Evolutionary conservation across 1,140 invertebrate species (phyloP).

Genomic region (Mesaphorura yosii): DNA sequence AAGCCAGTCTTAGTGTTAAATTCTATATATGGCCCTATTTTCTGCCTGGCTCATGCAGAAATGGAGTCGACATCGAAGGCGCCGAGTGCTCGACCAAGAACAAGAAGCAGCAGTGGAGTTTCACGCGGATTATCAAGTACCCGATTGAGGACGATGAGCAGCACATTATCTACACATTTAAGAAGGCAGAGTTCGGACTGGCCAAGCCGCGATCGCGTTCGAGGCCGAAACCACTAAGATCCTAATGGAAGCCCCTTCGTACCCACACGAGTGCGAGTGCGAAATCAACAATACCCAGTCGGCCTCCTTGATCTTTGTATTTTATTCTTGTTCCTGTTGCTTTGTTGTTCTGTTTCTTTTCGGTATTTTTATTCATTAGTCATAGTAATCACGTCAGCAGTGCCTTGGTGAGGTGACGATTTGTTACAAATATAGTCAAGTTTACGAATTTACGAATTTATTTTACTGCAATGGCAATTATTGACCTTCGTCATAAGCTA

Average conservation of each 20-base stretch:
- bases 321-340: not conserved
- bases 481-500: too few species aligned
- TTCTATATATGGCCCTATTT: not conserved
- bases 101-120: conserved; percentile 1
- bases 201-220: not conserved
- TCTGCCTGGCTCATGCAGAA: not conserved
- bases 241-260: not conserved
- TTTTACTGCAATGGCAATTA: too few species aligned
- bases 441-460: too few species aligned
- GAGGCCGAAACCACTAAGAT: not conserved
- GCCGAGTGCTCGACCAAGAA: not conserved
- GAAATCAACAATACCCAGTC: not conserved
- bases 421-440: too few species aligned
- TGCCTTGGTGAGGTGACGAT: too few species aligned
- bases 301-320: not conserved
- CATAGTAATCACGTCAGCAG: too few species aligned
- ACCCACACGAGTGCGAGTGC: not conserved
- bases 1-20: not conserved
- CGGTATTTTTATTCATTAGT: too few species aligned
- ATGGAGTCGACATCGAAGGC: not conserved
- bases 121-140: not conserved
- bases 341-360: too few species aligned
- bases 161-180: not conserved
- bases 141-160: conserved; percentile 4
- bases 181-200: not conserved